Evolutionary conservation across 2,797 vertebrate species (phyloP).

Genomic region (Paguma larvata): DNA sequence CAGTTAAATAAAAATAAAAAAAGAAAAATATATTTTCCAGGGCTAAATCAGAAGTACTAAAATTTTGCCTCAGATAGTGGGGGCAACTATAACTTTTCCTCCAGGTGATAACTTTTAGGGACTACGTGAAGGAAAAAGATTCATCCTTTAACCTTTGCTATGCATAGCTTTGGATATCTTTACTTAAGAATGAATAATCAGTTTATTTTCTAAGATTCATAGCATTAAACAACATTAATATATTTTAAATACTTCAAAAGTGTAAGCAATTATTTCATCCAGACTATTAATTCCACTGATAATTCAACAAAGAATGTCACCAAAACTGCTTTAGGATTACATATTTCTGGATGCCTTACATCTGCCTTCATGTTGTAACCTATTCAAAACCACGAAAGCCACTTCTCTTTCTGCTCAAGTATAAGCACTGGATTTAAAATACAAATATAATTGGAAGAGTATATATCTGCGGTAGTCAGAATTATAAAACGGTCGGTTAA

Average conservation of each 20-base stretch:
- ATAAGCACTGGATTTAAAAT: neutral
- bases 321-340: neutral
- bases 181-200: neutral
- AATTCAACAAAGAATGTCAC: neutral
- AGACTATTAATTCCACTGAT: neutral
- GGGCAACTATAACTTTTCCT: neutral
- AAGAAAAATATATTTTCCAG: neutral
- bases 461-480: neutral
- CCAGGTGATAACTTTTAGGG: neutral
- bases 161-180: neutral
- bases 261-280: neutral
- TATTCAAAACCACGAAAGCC: neutral
- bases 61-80: neutral
- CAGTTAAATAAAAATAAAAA: neutral
- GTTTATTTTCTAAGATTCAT: neutral
- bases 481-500: neutral
- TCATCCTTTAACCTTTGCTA: neutral
- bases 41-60: neutral
- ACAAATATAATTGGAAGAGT: neutral
- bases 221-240: neutral
- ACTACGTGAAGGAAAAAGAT: neutral
- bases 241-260: neutral
- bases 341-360: neutral
- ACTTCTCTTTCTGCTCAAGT: neutral
- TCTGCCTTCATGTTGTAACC: neutral